These are phyloP conservation scores for Zosterops lateralis DNA, from an alignment of 2,113 vertebrate genomes.

Conservation along the genomic window DNA sequence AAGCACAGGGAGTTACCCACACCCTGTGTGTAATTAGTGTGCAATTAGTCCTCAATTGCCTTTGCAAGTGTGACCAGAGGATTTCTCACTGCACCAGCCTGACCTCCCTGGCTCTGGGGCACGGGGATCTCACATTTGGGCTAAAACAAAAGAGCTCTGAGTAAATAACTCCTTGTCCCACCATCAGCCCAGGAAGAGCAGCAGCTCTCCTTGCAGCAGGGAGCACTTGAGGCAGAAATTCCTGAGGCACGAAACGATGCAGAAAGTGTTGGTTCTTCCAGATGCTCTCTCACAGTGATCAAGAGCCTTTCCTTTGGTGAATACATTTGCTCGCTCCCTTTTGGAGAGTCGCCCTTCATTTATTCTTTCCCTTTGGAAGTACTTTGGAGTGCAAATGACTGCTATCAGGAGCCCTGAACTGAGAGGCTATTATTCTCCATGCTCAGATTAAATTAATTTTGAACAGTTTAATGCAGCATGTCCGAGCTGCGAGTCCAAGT, in stretches of 20 bases:
- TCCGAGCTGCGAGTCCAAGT: conserved; percentile 81
- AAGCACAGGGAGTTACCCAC: not conserved
- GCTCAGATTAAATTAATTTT: conserved; percentile 88
- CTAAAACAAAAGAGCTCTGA: conserved; percentile 24
- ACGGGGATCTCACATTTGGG: conserved; percentile 8
- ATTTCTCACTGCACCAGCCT: not conserved
- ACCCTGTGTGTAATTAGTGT: too few species aligned
- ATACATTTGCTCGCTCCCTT: conserved; percentile 77
- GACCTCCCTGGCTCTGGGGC: not conserved
- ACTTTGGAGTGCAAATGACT: conserved; percentile 84
- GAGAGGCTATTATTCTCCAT: conserved; percentile 85
- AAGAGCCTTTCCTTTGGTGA: conserved; percentile 72
- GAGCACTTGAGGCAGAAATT: conserved; percentile 26
- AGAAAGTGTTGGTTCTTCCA: conserved; percentile 60
- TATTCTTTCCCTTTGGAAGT: conserved; percentile 83
- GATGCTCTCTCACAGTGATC: conserved; percentile 69
- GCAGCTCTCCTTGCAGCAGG: not conserved
- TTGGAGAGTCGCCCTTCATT: conserved; percentile 82
- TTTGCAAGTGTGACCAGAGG: not conserved
- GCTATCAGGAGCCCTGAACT: conserved; percentile 83
- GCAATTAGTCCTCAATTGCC: not conserved
- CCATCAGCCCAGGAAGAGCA: not conserved
- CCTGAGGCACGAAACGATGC: conserved; percentile 33
- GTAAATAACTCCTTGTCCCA: conserved; percentile 23
- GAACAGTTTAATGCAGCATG: conserved; percentile 85